Percentiles rank a stretch among this genome's conserved stretches.
These are phyloP conservation scores for Crocodylus rhombifer DNA, from an alignment of 2,797 vertebrate species.

Conservation along the genomic window DNA sequence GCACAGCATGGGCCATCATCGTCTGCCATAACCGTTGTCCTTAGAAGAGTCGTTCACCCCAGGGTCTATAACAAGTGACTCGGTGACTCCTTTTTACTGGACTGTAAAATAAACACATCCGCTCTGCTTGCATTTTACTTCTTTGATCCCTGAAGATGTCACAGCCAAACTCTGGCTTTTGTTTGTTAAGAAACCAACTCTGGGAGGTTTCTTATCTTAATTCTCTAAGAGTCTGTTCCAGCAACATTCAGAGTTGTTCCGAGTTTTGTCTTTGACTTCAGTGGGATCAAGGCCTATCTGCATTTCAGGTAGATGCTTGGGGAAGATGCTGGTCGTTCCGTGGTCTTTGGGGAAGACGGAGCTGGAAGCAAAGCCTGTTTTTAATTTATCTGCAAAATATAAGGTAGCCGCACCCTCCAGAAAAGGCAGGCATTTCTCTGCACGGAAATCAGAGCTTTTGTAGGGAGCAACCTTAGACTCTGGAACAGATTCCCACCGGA, in stretches of 20 bases:
- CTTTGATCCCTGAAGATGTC: constrained; percentile 30
- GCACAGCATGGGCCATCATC: fast-evolving
- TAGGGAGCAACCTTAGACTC: background rate
- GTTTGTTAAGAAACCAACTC: background rate
- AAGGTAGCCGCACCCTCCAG: background rate
- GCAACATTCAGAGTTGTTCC: background rate
- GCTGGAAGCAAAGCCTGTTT: background rate
- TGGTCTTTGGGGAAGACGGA: background rate
- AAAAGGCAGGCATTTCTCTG: background rate
- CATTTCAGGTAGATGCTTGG: background rate
- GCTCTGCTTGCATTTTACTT: background rate
- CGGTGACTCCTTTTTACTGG: background rate
- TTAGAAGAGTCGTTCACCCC: background rate
- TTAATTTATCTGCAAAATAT: background rate
- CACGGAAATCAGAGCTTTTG: background rate
- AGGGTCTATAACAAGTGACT: background rate
- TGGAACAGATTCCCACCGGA: background rate
- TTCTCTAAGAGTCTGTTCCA: background rate
- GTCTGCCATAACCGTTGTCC: fast-evolving
- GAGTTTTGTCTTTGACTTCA: constrained; percentile 5
- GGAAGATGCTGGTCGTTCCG: constrained; percentile 13
- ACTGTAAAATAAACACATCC: background rate
- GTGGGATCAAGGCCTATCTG: fast-evolving
- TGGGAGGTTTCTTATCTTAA: constrained; percentile 24
- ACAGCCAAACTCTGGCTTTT: constrained; percentile 5